Percentiles rank a stretch among this genome's conserved stretches.
Evolutionary conservation across 2,113 vertebrate species (phyloP).

Genomic region (Syngnathus typhle): DNA sequence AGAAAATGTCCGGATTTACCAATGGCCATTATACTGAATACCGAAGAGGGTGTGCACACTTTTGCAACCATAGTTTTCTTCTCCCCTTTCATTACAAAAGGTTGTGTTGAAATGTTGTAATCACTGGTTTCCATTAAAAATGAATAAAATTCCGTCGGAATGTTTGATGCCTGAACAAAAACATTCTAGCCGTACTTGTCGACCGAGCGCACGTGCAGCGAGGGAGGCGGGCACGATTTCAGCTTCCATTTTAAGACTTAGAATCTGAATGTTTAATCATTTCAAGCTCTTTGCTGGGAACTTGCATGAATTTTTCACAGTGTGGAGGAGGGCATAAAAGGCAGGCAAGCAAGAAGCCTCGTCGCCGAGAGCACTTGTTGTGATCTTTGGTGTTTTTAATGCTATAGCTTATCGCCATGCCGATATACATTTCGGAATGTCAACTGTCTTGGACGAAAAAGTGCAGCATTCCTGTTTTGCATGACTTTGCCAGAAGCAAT

Average conservation of each 20-base stretch:
- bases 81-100: too few relatives aligned
- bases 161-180: conserved; percentile 4
- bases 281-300: conserved; percentile 53
- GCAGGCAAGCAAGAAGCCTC: background rate
- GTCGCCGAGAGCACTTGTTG: background rate
- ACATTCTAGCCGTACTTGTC: background rate
- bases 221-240: conserved; percentile 28
- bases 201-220: background rate
- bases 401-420: background rate
- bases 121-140: background rate
- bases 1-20: too few relatives aligned
- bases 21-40: too few relatives aligned
- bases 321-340: conserved; percentile 16
- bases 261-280: conserved; percentile 68
- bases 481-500: conserved; percentile 24
- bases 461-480: background rate
- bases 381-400: conserved; percentile 2
- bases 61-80: background rate
- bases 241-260: conserved; percentile 54
- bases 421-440: conserved; percentile 1
- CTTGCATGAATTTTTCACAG: conserved; percentile 62
- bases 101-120: background rate
- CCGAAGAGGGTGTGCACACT: background rate
- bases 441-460: conserved; percentile 1
- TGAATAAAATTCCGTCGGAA: background rate